Evolutionary conservation across 2,888 invertebrate species (phyloP).

Genomic region (Drosophila antonietae): DNA sequence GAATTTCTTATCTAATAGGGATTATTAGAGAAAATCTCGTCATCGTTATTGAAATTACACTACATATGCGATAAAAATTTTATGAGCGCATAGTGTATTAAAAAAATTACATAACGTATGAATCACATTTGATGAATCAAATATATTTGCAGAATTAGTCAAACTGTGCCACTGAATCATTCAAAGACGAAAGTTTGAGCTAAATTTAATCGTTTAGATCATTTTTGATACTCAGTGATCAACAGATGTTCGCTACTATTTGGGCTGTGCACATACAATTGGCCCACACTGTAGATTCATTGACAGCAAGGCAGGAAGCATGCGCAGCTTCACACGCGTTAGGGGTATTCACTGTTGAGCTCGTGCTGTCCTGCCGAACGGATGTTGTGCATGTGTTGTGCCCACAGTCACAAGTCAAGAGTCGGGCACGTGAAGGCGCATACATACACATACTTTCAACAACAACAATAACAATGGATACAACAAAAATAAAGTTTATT

Average conservation of each 20-base stretch:
- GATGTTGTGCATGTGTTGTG: conserved; percentile 64
- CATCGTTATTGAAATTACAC: too few relatives aligned
- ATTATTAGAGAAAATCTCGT: too few relatives aligned
- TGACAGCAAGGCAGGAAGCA: conserved; percentile 62
- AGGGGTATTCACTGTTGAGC: conserved; percentile 19
- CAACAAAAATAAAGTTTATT: conserved; percentile 51
- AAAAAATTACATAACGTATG: too few relatives aligned
- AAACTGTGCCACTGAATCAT: background rate
- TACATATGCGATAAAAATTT: too few relatives aligned
- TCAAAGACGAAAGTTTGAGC: background rate
- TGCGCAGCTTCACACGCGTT: conserved; percentile 71
- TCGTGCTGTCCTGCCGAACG: conserved; percentile 58
- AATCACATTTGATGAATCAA: conserved; percentile 2
- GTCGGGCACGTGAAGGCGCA: conserved; percentile 7
- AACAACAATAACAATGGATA: background rate
- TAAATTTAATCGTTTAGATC: background rate
- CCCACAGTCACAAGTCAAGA: conserved; percentile 16
- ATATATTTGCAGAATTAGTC: background rate
- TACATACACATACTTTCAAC: conserved; percentile 5
- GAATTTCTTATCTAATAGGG: too few relatives aligned
- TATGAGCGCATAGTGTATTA: too few relatives aligned
- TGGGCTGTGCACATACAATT: conserved; percentile 21
- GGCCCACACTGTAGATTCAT: conserved; percentile 47
- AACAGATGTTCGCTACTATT: background rate
- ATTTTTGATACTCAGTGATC: background rate